phyloP scores from a whole-genome alignment of 2,888 invertebrate genomes.

The Galeopsomyia nigrocyanea region DNA sequence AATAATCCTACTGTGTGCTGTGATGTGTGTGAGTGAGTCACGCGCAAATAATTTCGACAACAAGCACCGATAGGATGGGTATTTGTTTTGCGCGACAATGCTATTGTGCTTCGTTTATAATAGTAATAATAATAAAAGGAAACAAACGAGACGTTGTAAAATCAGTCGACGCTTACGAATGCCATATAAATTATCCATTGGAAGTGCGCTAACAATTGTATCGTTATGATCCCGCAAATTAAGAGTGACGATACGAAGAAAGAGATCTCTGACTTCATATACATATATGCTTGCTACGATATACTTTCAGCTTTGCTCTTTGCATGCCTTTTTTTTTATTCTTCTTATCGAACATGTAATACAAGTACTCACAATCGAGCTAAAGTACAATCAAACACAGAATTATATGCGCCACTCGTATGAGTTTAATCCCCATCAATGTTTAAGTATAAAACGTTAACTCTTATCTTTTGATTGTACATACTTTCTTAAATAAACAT shows the following conservation, averaged over 20 bases:
- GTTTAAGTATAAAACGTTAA: slow-evolving; percentile 21
- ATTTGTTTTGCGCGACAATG: too few species aligned
- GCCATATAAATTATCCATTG: too few species aligned
- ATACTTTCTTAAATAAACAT: slow-evolving; percentile 27
- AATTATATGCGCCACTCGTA: neutral
- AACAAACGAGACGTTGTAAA: too few species aligned
- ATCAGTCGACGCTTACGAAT: too few species aligned
- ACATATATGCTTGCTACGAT: neutral
- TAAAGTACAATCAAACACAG: neutral
- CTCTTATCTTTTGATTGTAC: slow-evolving; percentile 34
- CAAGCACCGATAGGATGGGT: too few species aligned
- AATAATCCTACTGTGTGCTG: too few species aligned
- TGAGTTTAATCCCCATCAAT: neutral
- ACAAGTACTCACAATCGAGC: slow-evolving; percentile 33
- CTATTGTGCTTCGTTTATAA: too few species aligned
- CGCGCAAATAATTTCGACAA: too few species aligned
- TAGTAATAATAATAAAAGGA: too few species aligned
- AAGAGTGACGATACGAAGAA: neutral
- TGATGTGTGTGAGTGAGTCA: too few species aligned
- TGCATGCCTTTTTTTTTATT: neutral
- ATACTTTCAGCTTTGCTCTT: slow-evolving; percentile 24
- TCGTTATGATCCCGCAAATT: too few species aligned
- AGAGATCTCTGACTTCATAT: slow-evolving; percentile 31
- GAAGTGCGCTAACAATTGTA: too few species aligned
- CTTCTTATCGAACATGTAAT: slow-evolving; percentile 29